Percentiles rank a stretch among this genome's conserved stretches.
phyloP scores from a whole-genome alignment of 2,113 vertebrate genomes.

The Sturnus vulgaris region DNA sequence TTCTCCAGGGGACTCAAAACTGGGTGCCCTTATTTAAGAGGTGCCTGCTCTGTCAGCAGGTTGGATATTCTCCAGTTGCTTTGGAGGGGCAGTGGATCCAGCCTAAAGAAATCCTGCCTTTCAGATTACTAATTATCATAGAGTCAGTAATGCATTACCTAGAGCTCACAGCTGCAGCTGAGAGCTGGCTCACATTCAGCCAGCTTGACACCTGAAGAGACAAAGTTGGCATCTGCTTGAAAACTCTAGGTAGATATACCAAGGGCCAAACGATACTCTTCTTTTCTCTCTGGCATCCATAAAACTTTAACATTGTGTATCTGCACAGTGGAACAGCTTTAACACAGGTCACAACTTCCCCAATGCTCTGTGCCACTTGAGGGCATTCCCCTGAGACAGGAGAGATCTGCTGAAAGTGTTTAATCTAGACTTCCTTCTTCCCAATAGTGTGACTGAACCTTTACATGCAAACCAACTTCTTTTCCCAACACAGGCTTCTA shows the following conservation, averaged over 20 bases:
- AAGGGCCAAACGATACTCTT: background rate
- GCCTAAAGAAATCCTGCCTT: background rate
- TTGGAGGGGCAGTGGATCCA: background rate
- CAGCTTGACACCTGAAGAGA: background rate
- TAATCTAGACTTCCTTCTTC: background rate
- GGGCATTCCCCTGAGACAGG: background rate
- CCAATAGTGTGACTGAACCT: background rate
- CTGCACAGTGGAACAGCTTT: background rate
- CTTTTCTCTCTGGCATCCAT: background rate
- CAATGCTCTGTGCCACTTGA: background rate
- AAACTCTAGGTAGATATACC: background rate
- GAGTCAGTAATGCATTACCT: background rate
- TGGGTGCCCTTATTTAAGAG: background rate
- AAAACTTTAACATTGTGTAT: background rate
- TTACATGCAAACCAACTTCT: background rate
- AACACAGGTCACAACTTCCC: background rate
- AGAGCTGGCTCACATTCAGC: background rate
- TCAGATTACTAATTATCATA: background rate
- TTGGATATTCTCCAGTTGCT: background rate
- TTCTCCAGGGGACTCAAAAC: background rate
- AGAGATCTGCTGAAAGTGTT: background rate
- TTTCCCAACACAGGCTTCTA: background rate
- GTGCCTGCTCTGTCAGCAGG: fast-evolving
- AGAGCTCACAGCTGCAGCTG: background rate
- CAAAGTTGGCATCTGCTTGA: background rate